Conservation (phyloP, 2,797 vertebrate genomes). For the Enteromius anoplus region DNA sequence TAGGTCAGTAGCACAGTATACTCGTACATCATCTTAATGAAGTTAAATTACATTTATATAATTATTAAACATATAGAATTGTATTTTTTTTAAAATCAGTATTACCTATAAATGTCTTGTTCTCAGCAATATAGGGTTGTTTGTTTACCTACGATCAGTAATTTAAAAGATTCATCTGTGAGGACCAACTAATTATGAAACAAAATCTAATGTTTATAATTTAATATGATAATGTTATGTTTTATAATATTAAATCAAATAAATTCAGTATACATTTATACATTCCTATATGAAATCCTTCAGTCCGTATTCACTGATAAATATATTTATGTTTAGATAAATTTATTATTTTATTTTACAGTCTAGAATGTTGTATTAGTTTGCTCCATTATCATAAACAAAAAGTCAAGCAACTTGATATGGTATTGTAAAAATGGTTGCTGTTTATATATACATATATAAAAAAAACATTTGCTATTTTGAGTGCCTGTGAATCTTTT, state of each 20-base stretch:
- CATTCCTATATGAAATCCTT: background rate
- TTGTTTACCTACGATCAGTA: background rate
- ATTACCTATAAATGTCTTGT: background rate
- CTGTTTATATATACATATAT: background rate
- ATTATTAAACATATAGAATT: background rate
- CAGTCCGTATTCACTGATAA: background rate
- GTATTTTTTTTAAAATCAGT: background rate
- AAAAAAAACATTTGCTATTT: background rate
- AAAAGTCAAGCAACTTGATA: background rate
- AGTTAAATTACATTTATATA: background rate
- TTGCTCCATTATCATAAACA: background rate
- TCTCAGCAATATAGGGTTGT: background rate
- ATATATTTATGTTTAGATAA: background rate
- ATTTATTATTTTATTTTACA: background rate
- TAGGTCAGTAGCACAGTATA: background rate
- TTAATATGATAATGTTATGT: background rate
- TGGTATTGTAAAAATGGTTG: background rate
- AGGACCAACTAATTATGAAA: constrained; percentile 42
- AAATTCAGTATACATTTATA: background rate
- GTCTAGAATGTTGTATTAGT: background rate
- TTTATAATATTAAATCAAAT: background rate
- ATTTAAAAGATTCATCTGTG: background rate
- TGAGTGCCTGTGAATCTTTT: background rate
- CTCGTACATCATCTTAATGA: background rate
- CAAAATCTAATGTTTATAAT: constrained; percentile 36